These are phyloP conservation scores for Caradrina kadenii DNA, from an alignment of 2,888 invertebrate species.

Conservation along the genomic window DNA sequence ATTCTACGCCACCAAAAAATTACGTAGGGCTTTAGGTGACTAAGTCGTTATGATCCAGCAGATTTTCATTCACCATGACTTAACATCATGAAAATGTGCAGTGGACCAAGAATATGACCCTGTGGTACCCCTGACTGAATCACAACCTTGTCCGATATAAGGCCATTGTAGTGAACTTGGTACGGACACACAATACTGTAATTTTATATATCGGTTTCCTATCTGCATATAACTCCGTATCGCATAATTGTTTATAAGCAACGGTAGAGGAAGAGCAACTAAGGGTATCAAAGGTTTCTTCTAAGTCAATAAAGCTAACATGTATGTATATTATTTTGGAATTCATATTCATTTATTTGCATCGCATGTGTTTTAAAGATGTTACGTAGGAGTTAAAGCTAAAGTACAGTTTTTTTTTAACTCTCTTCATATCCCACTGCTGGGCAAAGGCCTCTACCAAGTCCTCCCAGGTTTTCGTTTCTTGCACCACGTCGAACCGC, in stretches of 20 bases:
- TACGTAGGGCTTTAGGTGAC: no score
- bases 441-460: no score
- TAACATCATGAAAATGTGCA: neutral
- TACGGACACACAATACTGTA: neutral
- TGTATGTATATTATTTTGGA: neutral
- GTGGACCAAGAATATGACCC: conserved; percentile 1
- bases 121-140: conserved; percentile 3
- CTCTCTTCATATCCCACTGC: no score
- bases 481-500: no score
- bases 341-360: no score
- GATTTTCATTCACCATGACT: neutral
- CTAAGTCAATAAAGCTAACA: neutral
- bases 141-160: neutral
- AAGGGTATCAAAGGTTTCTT: conserved; percentile 1
- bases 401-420: no score
- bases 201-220: neutral
- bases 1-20: no score
- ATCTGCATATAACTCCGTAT: neutral
- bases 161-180: neutral
- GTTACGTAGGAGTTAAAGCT: no score
- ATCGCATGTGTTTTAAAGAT: no score
- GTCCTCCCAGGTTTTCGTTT: no score
- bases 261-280: neutral
- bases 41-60: no score
- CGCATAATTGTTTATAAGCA: neutral